Base-by-base conservation (phyloP, 1,140 invertebrate genomes). In the Saccostrea glomerata region DNA sequence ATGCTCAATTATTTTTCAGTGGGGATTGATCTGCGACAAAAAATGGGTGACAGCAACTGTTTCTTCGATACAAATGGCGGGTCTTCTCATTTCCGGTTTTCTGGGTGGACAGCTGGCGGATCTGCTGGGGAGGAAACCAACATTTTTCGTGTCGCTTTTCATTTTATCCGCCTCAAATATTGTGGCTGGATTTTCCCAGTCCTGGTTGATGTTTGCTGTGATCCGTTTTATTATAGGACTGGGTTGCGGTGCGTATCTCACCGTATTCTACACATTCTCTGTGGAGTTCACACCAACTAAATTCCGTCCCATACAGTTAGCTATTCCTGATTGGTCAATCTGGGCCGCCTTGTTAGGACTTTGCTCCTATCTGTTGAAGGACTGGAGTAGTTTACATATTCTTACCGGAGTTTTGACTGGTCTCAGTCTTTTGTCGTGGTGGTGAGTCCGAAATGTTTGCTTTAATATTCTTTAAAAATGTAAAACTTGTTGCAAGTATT, bases 11-110 rank as follows among this genome's bases (percentile, higher is more conserved):
- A 47, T 88, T 89, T 90, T 89, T 23, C 89, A 94, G 92, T 94
- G 91, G 91, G 85, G 90, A 36, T 89, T 94, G 9, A 87, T 93
- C 1, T 94, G 93, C 88, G 91, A 92, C 20, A 54, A 88, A 73
- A 86, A 86, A 0, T 93, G 89, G 87, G 86, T 93, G 13, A 84
- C 87, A 12, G 86, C 91, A 20, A 87, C 90, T 2, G 91, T 93
- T n/a, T 93, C 91, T 6, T 92, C 90, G 2, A 89, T 94, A 36
- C 93, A 93, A 82, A 93, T 94, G 92, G 91, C 86, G 0, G 93
- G 93, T 17, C 88, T 93, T 0, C 84, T 93, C 3, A 56, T 92
- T 23, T 92, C 93, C 2, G 90, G 92, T n/a, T 55, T 91, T 12
- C n/a, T 91, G 6, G 73, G 86, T 2, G 92, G 92, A 30, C 92